Evolutionary conservation across 2,797 vertebrate species (phyloP).

Genomic region (Anolis apletophallus): DNA sequence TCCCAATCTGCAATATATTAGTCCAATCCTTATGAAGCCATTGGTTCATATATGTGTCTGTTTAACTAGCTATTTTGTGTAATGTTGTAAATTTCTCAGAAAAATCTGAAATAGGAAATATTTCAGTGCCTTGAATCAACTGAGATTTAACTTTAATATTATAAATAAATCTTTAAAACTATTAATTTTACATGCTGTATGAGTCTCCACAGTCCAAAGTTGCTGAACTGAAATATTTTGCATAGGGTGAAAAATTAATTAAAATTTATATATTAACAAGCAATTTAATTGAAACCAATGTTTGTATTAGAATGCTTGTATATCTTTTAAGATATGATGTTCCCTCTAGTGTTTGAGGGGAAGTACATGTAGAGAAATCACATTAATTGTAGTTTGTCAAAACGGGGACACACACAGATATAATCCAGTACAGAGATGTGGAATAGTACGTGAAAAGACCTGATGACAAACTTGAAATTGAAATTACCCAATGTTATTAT

Average conservation of each 20-base stretch:
- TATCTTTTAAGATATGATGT: too few species aligned
- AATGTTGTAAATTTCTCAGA: neutral
- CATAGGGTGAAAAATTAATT: neutral
- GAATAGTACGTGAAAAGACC: neutral
- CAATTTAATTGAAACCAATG: neutral
- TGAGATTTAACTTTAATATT: neutral
- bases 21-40: neutral
- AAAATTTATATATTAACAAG: neutral
- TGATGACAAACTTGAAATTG: neutral
- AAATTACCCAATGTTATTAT: neutral
- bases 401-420: neutral
- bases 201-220: neutral
- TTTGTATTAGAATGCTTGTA: neutral
- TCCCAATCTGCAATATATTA: too few species aligned
- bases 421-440: neutral
- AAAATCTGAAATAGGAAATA: neutral
- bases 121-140: neutral
- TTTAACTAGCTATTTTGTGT: neutral
- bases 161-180: conserved; percentile 1
- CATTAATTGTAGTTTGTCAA: neutral
- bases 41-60: neutral
- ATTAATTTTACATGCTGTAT: neutral
- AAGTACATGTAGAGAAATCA: neutral
- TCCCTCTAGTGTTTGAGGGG: neutral
- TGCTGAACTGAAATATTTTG: neutral